A percentile compares a stretch with the other conserved stretches of the same genome.
Conservation (phyloP, 2,113 vertebrate genomes). For the Trochalopteron elliotii region DNA sequence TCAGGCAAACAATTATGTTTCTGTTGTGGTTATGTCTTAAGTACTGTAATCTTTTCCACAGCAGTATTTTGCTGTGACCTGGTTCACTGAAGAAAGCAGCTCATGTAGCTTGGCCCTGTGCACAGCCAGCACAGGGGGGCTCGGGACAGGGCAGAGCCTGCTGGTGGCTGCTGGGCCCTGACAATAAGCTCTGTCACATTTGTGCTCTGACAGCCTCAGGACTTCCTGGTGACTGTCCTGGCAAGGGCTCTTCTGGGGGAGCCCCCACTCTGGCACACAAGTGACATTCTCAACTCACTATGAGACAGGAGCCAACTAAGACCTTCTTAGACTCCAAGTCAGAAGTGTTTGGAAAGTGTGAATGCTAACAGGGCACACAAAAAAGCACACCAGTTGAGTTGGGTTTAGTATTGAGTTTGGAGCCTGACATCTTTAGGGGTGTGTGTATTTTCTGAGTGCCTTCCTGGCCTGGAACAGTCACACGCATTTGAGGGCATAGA, state of each 20-base stretch:
- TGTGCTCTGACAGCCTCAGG: background rate
- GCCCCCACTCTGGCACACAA: fast-evolving
- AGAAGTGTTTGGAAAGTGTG: background rate
- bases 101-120: fast-evolving
- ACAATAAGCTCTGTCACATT: fast-evolving
- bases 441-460: background rate
- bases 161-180: background rate
- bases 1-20: background rate
- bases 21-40: background rate
- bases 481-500: fast-evolving
- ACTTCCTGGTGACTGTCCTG: background rate
- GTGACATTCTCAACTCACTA: background rate
- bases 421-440: background rate
- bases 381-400: background rate
- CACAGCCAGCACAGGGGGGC: fast-evolving
- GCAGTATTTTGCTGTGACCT: background rate
- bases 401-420: background rate
- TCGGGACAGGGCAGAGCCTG: fast-evolving
- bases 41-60: background rate
- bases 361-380: no score
- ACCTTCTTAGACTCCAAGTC: background rate
- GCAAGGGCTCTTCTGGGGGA: background rate
- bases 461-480: background rate
- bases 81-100: background rate
- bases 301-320: background rate